Evolutionary conservation across 1,140 invertebrate genomes (phyloP), one percentile per base, ranked within the genome.

Genomic region (Macrocentrus cingulum): DNA sequence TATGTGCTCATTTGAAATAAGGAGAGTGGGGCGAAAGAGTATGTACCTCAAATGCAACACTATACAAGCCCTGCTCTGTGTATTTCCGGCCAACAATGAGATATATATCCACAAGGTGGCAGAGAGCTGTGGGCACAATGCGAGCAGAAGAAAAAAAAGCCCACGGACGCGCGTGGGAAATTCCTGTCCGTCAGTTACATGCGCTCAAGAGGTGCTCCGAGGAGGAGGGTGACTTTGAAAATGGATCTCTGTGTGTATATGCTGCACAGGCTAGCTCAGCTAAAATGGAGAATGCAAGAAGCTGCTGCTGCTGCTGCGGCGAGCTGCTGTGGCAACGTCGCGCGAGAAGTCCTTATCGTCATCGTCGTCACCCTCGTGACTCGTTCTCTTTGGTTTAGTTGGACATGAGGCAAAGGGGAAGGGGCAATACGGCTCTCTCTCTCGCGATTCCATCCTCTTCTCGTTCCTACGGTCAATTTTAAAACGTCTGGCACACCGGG

Each of bases 381-480:
- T 18, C 25, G 32, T 51, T 37, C 49, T 51, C 32, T 36, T 20
- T 29, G 49, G 16, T 51, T 51, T n/a, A n/a, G 37, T 51, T 51
- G 49, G 49, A 16, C 37, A 34, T 51, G n/a, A n/a, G n/a, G n/a
- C n/a, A 29, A 51, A 51, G 13, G 32, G 32, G 32, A 16, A 16
- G 49, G 18, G 37, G 11, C n/a, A n/a, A 16, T 32, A n/a, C 15
- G 34, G 42, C 25, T 41, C 45, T 42, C 25, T 54, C 23, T 32
- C 18, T 32, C 39, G 37, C 34, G 60, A 55, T n/a, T 60, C 54
- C 50, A 18, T 11, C n/a, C 46, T 59, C 37, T 23, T 42, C 41
- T 37, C 18, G 23, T 44, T 15, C 29, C 53, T 61, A 58, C 56
- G 61, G 65, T 68, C 65, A 66, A 67, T 69, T 68, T 65, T 61